phyloP scores from a whole-genome alignment of 2,888 invertebrate species.

The Macrophya annulata region DNA sequence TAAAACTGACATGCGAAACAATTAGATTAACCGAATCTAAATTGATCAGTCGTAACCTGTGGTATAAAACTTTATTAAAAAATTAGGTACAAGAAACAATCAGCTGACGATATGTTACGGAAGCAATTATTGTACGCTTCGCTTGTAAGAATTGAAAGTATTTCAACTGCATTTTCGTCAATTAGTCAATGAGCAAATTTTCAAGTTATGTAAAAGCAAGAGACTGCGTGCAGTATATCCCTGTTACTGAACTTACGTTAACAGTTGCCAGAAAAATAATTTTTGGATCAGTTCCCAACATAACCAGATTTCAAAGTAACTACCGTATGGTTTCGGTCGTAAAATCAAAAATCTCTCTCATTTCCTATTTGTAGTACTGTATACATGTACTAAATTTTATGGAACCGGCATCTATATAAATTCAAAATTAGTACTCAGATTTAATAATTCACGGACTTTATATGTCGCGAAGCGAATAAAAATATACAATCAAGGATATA shows the following conservation, averaged over 20 bases:
- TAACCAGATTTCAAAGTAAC: neutral
- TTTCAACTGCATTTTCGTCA: neutral
- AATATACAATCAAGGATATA: neutral
- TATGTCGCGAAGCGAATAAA: neutral
- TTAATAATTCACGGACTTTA: neutral
- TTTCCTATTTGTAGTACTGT: neutral
- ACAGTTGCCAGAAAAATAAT: constrained; percentile 28
- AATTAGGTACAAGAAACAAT: neutral
- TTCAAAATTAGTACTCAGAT: neutral
- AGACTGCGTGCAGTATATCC: neutral
- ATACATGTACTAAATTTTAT: neutral
- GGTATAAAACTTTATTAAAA: neutral
- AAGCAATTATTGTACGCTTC: neutral
- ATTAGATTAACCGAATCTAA: neutral
- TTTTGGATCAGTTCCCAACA: constrained; percentile 51
- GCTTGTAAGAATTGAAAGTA: neutral
- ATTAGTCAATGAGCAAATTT: neutral
- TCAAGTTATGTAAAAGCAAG: constrained; percentile 38
- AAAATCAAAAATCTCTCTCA: constrained; percentile 10
- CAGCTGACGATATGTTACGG: neutral
- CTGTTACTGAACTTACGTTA: constrained; percentile 8
- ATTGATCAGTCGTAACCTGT: neutral
- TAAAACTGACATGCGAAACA: neutral
- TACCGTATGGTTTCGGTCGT: constrained; percentile 5
- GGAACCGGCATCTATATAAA: neutral